Conservation (phyloP, 2,113 vertebrate genomes). For the Dromas ardeola region DNA sequence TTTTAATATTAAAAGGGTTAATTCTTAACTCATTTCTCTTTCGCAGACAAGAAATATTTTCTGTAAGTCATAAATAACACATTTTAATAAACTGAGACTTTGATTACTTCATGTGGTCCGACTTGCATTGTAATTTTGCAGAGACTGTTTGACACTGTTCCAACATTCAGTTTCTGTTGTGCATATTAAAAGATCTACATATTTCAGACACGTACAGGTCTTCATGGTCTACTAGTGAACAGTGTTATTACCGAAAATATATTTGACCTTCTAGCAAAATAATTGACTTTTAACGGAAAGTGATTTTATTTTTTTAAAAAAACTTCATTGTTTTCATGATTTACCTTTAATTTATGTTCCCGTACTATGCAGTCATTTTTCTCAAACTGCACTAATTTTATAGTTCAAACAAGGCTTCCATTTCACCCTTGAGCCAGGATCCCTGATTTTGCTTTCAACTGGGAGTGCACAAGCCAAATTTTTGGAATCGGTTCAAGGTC, state of each 20-base stretch:
- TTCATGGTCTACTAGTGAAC: conserved; percentile 75
- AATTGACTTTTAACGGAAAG: conserved; percentile 63
- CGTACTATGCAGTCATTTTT: background rate
- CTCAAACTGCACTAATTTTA: background rate
- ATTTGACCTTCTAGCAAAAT: conserved; percentile 57
- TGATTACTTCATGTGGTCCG: conserved; percentile 71
- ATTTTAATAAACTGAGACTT: conserved; percentile 71
- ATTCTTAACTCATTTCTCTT: conserved; percentile 68
- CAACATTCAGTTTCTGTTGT: conserved; percentile 54
- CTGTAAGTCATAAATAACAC: conserved; percentile 74
- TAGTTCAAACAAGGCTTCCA: conserved; percentile 51
- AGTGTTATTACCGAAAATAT: conserved; percentile 53
- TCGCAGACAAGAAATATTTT: conserved; percentile 66
- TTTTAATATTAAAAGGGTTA: conserved; percentile 66
- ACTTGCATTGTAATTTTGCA: conserved; percentile 60
- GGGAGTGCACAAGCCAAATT: conserved; percentile 22
- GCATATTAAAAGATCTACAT: conserved; percentile 56
- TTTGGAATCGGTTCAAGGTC: conserved; percentile 63
- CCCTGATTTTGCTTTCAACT: conserved; percentile 58
- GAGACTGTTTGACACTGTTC: conserved; percentile 66
- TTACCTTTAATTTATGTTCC: conserved; percentile 65
- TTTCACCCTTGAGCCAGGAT: conserved; percentile 16
- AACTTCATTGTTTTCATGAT: conserved; percentile 62
- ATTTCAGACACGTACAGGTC: conserved; percentile 55
- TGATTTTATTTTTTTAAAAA: background rate